Percentiles rank a stretch among this genome's conserved stretches.
Evolutionary conservation across 2,797 vertebrate genomes (phyloP).

Genomic region (Neostethus bicornis): DNA sequence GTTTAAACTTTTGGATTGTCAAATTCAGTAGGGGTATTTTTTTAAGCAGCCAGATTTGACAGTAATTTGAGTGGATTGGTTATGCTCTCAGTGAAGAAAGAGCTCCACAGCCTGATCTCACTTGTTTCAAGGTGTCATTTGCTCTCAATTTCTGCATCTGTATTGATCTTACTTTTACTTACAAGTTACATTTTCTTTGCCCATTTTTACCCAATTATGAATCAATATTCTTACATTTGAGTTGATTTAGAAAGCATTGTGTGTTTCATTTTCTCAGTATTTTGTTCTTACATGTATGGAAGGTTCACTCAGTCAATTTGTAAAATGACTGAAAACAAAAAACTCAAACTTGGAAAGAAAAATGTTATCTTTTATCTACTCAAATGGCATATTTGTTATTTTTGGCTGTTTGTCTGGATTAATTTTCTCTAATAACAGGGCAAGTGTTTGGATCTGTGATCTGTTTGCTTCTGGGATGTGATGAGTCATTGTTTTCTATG

Average conservation of each 20-base stretch:
- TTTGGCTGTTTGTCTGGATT: slow-evolving; percentile 27
- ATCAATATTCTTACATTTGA: not conserved
- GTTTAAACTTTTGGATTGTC: not conserved
- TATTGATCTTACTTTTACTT: slow-evolving; percentile 38
- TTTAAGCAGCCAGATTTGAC: not conserved
- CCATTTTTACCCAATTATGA: not conserved
- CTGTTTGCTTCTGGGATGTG: slow-evolving; percentile 27
- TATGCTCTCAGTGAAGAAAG: slow-evolving; percentile 1
- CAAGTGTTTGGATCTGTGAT: slow-evolving; percentile 31
- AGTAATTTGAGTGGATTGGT: slow-evolving; percentile 2
- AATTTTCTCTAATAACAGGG: slow-evolving; percentile 5
- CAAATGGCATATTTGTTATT: slow-evolving; percentile 20
- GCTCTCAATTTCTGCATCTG: too few species aligned
- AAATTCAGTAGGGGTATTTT: not conserved
- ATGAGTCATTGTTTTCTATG: slow-evolving; percentile 62
- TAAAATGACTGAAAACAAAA: too few species aligned
- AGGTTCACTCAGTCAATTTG: not conserved
- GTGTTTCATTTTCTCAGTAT: not conserved
- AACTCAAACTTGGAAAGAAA: too few species aligned
- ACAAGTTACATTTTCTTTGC: slow-evolving; percentile 15
- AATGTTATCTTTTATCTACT: not conserved
- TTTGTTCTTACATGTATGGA: not conserved
- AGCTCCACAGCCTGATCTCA: not conserved
- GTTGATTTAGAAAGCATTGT: not conserved
- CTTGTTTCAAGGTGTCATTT: slow-evolving; percentile 32